phyloP scores from a whole-genome alignment of 2,797 vertebrate genomes.

The Thaleichthys pacificus region DNA sequence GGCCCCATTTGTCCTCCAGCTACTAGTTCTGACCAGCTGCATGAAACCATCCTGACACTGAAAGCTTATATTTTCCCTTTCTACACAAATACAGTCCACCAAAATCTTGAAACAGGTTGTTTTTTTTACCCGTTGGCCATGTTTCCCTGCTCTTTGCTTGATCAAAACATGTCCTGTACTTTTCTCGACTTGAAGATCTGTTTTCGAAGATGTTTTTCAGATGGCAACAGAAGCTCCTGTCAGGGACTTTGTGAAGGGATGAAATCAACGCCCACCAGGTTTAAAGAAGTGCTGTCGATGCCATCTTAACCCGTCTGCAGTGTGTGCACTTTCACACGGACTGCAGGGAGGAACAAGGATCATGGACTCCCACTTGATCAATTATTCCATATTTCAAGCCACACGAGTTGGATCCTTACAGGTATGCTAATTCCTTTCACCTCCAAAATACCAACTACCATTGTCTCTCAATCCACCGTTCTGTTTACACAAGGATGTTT shows the following conservation, averaged over 20 bases:
- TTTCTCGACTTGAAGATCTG: too few species aligned
- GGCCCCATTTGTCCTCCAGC: constrained; percentile 22
- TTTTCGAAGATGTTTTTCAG: too few species aligned
- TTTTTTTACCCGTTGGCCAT: too few species aligned
- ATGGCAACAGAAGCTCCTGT: not conserved
- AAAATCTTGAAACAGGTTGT: too few species aligned
- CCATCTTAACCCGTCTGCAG: constrained; percentile 45
- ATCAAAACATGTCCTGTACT: too few species aligned
- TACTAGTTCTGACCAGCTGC: too few species aligned
- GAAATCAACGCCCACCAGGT: constrained; percentile 38
- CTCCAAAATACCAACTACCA: constrained; percentile 34
- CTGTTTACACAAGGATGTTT: not conserved
- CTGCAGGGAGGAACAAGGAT: constrained; percentile 48
- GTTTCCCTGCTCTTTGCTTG: too few species aligned
- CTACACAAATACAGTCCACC: too few species aligned
- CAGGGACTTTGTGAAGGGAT: not conserved
- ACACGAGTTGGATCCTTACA: constrained; percentile 45
- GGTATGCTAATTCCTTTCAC: constrained; percentile 47
- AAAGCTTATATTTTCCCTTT: too few species aligned
- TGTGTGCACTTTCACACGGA: constrained; percentile 39
- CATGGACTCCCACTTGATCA: constrained; percentile 69
- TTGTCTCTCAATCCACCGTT: not conserved
- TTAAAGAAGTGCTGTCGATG: constrained; percentile 49
- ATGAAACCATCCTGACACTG: too few species aligned
- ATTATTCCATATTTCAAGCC: constrained; percentile 66